phyloP scores from a whole-genome alignment of 2,888 invertebrate genomes.

The Tetheella fluctuosa region DNA sequence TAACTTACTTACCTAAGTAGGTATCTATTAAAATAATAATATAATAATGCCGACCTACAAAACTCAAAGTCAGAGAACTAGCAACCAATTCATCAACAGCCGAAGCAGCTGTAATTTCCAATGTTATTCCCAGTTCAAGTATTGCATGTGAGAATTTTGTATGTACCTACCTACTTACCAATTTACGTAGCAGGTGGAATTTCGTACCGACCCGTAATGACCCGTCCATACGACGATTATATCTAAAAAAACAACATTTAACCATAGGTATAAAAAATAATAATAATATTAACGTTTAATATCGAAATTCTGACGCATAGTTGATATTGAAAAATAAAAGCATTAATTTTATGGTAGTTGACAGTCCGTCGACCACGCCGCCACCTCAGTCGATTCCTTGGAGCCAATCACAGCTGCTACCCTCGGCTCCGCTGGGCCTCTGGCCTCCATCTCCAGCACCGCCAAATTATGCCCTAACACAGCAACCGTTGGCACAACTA shows the following conservation, averaged over 20 bases:
- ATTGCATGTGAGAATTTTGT: background rate
- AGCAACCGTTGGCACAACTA: background rate
- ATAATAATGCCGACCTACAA: background rate
- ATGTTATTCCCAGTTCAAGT: background rate
- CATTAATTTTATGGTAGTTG: background rate
- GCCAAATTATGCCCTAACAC: background rate
- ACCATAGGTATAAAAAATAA: too few species aligned
- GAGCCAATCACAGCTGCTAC: background rate
- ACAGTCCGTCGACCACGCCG: background rate
- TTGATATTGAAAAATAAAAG: too few species aligned
- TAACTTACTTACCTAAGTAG: too few species aligned
- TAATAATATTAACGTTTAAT: too few species aligned
- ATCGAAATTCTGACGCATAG: too few species aligned
- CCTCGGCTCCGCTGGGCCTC: background rate
- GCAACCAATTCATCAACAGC: background rate
- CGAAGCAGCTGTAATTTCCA: background rate
- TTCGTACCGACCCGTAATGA: too few species aligned
- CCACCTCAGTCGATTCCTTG: background rate
- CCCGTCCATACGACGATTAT: too few species aligned
- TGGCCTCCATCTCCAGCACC: background rate
- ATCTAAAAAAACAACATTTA: too few species aligned
- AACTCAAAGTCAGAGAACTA: background rate
- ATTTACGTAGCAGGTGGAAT: too few species aligned
- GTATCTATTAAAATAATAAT: too few species aligned
- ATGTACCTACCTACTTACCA: too few species aligned